phyloP scores from a whole-genome alignment of 2,888 invertebrate genomes.

The Amiota mariae region DNA sequence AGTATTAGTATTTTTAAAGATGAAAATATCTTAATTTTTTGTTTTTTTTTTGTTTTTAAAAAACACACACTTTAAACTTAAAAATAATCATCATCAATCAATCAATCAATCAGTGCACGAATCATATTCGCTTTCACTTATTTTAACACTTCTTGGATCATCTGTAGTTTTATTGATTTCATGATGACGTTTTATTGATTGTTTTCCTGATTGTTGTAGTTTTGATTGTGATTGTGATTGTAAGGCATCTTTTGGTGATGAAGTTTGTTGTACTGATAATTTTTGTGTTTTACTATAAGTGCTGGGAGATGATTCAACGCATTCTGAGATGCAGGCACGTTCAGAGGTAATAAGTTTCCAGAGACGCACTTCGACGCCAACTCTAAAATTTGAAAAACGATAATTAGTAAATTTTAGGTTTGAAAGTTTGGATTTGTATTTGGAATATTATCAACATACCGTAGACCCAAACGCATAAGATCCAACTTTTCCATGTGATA shows the following conservation, averaged over 20 bases:
- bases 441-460: conserved; percentile 75
- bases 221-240: conserved; percentile 18
- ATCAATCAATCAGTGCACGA: conserved; percentile 70
- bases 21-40: conserved; percentile 7
- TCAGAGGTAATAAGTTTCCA: conserved; percentile 84
- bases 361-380: conserved; percentile 87
- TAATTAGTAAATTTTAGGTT: conserved; percentile 24
- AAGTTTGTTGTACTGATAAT: not conserved
- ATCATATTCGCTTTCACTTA: conserved; percentile 70
- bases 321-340: conserved; percentile 53
- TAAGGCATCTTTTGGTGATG: conserved; percentile 32
- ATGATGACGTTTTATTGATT: conserved; percentile 50
- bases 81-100: not conserved
- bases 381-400: conserved; percentile 74
- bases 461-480: conserved; percentile 83
- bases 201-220: conserved; percentile 41
- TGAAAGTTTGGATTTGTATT: not conserved
- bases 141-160: too few species aligned
- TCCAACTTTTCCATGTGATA: conserved; percentile 87
- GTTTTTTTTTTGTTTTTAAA: not conserved
- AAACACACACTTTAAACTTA: not conserved
- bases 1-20: not conserved
- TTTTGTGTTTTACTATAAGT: conserved; percentile 40
- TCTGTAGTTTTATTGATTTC: conserved; percentile 32
- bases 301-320: conserved; percentile 50